phyloP scores from a whole-genome alignment of 2,797 vertebrate genomes.

The Hoplostethus atlanticus region DNA sequence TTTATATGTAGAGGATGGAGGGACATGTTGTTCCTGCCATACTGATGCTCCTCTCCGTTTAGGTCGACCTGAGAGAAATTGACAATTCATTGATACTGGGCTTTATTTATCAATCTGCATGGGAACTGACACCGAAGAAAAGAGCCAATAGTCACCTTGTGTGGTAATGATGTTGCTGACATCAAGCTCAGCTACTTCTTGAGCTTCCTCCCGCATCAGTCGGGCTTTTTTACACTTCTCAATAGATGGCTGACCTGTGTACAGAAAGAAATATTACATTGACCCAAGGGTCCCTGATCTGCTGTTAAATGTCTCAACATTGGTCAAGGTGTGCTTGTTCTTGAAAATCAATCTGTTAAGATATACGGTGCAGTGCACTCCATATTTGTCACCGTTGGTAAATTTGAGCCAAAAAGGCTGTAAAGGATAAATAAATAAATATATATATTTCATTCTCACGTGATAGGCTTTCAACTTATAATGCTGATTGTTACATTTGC shows the following conservation, averaged over 20 bases:
- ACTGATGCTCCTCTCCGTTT: constrained; percentile 72
- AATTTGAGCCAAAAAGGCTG: not conserved
- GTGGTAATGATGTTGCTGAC: constrained; percentile 88
- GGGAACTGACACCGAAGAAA: not conserved
- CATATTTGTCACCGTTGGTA: not conserved
- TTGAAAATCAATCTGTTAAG: too few species aligned
- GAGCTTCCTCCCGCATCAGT: constrained; percentile 84
- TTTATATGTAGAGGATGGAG: constrained; percentile 66
- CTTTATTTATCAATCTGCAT: not conserved
- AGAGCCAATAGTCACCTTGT: constrained; percentile 76
- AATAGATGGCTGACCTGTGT: constrained; percentile 84
- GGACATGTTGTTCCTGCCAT: constrained; percentile 31
- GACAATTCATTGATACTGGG: not conserved
- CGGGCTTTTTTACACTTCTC: constrained; percentile 87
- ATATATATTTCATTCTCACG: too few species aligned
- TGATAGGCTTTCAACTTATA: too few species aligned
- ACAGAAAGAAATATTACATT: constrained; percentile 4
- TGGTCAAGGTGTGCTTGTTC: not conserved
- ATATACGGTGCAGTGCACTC: too few species aligned
- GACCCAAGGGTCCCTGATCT: not conserved
- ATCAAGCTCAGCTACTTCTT: constrained; percentile 89
- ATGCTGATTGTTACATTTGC: too few species aligned
- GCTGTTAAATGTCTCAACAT: not conserved
- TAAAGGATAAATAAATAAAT: too few species aligned
- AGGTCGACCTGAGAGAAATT: constrained; percentile 83